phyloP scores from a whole-genome alignment of 2,113 vertebrate species.

The Carassius carassius region DNA sequence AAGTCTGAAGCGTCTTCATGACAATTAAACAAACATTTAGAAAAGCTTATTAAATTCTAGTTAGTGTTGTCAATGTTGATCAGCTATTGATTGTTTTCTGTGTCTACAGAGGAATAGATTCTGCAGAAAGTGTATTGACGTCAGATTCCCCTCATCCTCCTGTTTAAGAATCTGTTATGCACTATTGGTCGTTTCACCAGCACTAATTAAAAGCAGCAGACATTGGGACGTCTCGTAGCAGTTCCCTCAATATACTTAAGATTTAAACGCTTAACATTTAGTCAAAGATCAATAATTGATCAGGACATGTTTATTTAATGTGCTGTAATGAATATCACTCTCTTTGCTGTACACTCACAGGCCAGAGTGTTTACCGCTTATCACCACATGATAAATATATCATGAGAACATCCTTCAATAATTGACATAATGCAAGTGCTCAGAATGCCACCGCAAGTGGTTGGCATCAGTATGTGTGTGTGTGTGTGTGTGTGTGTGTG shows the following conservation, averaged over 20 bases:
- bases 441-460: constrained; percentile 1
- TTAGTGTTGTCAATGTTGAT: too few relatives aligned
- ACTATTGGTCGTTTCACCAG: neutral
- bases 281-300: constrained; percentile 56
- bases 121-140: neutral
- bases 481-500: neutral
- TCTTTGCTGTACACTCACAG: constrained; percentile 45
- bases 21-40: neutral
- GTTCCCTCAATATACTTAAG: neutral
- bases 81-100: neutral
- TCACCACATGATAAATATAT: constrained; percentile 54
- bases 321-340: constrained; percentile 52
- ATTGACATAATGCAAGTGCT: constrained; percentile 50
- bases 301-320: constrained; percentile 57
- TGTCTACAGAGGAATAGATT: neutral
- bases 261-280: constrained; percentile 35
- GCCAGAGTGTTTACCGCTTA: constrained; percentile 57
- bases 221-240: neutral
- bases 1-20: neutral
- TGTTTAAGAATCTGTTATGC: neutral
- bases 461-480: neutral
- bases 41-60: too few relatives aligned
- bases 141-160: neutral
- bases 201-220: neutral
- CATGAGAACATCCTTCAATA: constrained; percentile 54